Base-by-base conservation (phyloP, 2,113 vertebrate species). In the Ciconia stormi region DNA sequence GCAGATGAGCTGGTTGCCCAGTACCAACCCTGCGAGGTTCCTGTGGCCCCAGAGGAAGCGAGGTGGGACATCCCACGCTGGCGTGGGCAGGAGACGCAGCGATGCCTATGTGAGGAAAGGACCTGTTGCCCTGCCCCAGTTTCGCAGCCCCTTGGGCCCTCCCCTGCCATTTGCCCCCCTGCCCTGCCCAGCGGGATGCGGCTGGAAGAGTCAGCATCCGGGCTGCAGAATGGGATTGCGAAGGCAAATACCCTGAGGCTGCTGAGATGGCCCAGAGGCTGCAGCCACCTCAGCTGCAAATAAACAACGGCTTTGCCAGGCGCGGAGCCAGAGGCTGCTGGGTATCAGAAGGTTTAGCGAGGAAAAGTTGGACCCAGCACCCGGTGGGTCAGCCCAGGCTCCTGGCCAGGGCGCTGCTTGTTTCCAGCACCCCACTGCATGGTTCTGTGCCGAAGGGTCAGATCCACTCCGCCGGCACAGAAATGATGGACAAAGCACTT, bases 21-120 rank as follows among this genome's bases (percentile, higher is more conserved):
- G 4, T 7, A 5, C 7, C 0, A 11, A 9, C 11, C 47, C 62
- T 16, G n/a, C 0, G 6, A 40, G 27, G 38, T 12, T 11, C 44
- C 38, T 14, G 88, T 8, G 42, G 34, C 40, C 21, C 44, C 2
- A 2, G 32, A 30, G 27, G 38, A 23, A 44, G 23, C 0, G 21
- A 20, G 27, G 12, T 63, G 78, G 55, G 42, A 38, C 2, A 1
- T 49, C 40, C 30, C 47, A 10, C 3, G 1, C 14, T 2, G 21
- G 18, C 3, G 2, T 0, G 15, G 63, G 29, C 69, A 52, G 74
- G 42, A 62, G 38, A 38, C 32, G 46, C 13, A 62, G 53, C 2
- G 1, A 23, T 9, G 56, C 5, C 50, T 44, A 0, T 0, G 27
- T 21, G 9, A 29, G 38, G 49, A 69, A n/a, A 23, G 56, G 32